These are phyloP conservation scores for Heliconius ethilla DNA, from an alignment of 2,888 invertebrate genomes.

Conservation along the genomic window DNA sequence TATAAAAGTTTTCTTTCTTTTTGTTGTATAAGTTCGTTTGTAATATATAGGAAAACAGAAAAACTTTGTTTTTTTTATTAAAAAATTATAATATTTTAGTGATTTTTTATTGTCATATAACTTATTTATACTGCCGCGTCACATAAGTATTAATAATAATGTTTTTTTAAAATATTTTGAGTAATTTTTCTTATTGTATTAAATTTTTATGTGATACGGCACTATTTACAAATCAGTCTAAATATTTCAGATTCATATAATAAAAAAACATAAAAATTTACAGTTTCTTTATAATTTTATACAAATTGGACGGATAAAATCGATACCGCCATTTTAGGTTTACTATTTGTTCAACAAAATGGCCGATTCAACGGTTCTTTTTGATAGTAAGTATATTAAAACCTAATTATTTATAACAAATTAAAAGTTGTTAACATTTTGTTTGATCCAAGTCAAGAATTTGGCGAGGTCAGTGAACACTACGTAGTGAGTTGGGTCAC, in stretches of 20 bases:
- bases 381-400: neutral
- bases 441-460: conserved; percentile 79
- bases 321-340: conserved; percentile 8
- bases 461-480: conserved; percentile 84
- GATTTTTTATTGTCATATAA: conserved; percentile 33
- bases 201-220: neutral
- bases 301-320: conserved; percentile 25
- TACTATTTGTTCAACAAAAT: conserved; percentile 6
- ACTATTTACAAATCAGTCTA: conserved; percentile 28
- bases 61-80: conserved; percentile 39
- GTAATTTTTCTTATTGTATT: neutral
- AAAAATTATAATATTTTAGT: conserved; percentile 35
- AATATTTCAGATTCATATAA: conserved; percentile 6
- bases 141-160: neutral
- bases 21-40: conserved; percentile 45
- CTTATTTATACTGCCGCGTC: conserved; percentile 20
- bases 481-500: conserved; percentile 83
- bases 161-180: neutral
- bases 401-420: conserved; percentile 13
- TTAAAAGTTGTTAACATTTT: conserved; percentile 45
- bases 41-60: conserved; percentile 43
- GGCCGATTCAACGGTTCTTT: conserved; percentile 15
- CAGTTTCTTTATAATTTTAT: conserved; percentile 8
- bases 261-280: neutral
- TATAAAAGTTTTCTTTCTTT: conserved; percentile 42